Base-by-base conservation (phyloP, 2,888 invertebrate species). In the Tholera decimalis region DNA sequence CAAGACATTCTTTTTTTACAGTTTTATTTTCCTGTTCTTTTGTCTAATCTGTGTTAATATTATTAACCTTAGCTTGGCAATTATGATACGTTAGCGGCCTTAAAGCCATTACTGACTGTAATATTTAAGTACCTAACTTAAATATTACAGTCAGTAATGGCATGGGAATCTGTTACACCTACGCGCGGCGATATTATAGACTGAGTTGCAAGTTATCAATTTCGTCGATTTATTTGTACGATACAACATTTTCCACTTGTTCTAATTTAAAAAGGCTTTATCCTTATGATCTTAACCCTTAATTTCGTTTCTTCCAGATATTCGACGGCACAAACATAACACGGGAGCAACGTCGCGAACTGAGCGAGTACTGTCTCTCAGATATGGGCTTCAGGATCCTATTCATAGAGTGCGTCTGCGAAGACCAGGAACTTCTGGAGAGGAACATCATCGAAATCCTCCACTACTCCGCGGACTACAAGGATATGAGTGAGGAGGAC, bases 281-380 rank as follows among this genome's bases (percentile, higher is more conserved):
- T n/a, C 6, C 15, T 33, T n/a, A 6, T 30, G 13, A 26, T 15
- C 6, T 44, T 5, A 30, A 41, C 11, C 6, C 0, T 1, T n/a
- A 55, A 44, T 50, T 53, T n/a, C 6, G 65, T 73, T 68, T 60
- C 47, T 95, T 95, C 15, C 88, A 98, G 98, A 98, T 99, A 73
- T 97, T 99, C 85, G 99, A 99, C 92, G 99, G 98, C 35, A 99
- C 99, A 22, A 98, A 99, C 92, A 98, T 98, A 43, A 98, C 98
- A 0, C 95, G 97, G 49, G 97, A 97, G 61, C 97, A 99, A 74
- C 96, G 99, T 28, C 96, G 97, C 77, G 97, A 98, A 86, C 96
- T 98, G 58, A 96, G 97, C 88, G 97, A 97, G 67, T 97, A 98
- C 86, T 97, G 98, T 76, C 95, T 96, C 72, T 95, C 96, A 8